Percentiles rank a stretch among this genome's conserved stretches.
Evolutionary conservation across 2,888 invertebrate genomes (phyloP).

Genomic region (Cinara cedri): DNA sequence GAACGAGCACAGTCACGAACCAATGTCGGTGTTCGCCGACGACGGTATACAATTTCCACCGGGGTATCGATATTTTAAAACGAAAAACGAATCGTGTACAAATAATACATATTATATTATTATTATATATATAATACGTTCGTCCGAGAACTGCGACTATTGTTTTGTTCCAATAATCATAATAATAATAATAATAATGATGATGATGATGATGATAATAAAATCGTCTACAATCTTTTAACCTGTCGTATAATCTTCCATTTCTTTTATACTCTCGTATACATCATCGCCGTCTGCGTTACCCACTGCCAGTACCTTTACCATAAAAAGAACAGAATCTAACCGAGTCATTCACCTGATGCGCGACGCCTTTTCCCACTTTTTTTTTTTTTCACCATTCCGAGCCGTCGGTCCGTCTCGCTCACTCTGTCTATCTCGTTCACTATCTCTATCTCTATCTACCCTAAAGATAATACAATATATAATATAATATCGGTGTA

Average conservation of each 20-base stretch:
- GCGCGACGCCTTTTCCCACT: conserved; percentile 16
- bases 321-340: conserved; percentile 40
- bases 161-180: conserved; percentile 44
- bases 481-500: conserved; percentile 16
- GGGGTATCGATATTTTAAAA: conserved; percentile 47
- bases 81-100: conserved; percentile 27
- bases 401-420: background rate
- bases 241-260: conserved; percentile 41
- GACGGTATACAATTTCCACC: conserved; percentile 23
- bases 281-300: background rate
- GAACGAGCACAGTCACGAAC: conserved; percentile 43
- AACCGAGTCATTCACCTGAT: conserved; percentile 48
- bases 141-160: conserved; percentile 24
- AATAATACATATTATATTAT: too few relatives aligned
- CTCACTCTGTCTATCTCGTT: background rate
- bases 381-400: conserved; percentile 21
- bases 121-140: conserved; percentile 34
- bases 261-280: conserved; percentile 38
- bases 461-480: conserved; percentile 42
- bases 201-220: conserved; percentile 29
- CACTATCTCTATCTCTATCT: background rate
- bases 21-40: background rate
- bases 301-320: background rate
- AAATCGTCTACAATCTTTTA: conserved; percentile 40
- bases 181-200: conserved; percentile 33